Base-by-base conservation (phyloP, 2,888 invertebrate genomes). In the Azorinus chamasolen region DNA sequence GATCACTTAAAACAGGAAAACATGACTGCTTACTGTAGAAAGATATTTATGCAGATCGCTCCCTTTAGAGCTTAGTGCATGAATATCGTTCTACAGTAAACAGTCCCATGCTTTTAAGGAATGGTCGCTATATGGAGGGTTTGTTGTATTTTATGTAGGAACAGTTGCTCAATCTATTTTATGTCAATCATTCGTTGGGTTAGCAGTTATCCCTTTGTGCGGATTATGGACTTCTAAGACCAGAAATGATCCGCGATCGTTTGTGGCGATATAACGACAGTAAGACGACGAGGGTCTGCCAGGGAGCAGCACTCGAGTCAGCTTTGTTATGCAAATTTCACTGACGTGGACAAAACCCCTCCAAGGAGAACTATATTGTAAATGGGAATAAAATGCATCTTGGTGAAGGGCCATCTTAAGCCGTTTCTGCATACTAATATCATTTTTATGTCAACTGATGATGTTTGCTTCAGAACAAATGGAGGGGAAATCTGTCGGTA, bases 401-500 rank as follows among this genome's bases (percentile, higher is more conserved):
- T 14, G 41, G 43, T 37, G 32, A 46, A 65, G 76, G 73, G 64
- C 59, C 57, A 37, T 39, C 55, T 69, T 80, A 80, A 76, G 76
- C 72, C 65, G 20, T 41, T 61, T 72, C 63, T 76, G 80, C 80
- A 80, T 80, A 63, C 76, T 77, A 81, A 81, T 81, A 59, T 57
- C 39, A 66, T 53, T 74, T 81, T 81, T 74, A 77, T 81, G 77
- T 74, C 77, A 74, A 50, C 58, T 61, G 16, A 74, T 45, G 62
- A 71, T 81, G 72, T 70, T 65, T 70, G 69, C 55, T 65, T 68
- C 55, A n/a, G 68, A 53, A 54, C 50, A 73, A 65, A 63, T 81
- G 14, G 74, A 71, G 71, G 45, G 55, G 68, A 81, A 81, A 77
- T 81, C 81, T 81, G 81, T 81, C 81, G 74, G 72, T 63, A 50